phyloP scores from a whole-genome alignment of 2,113 vertebrate genomes.

The Ardeotis arabs region DNA sequence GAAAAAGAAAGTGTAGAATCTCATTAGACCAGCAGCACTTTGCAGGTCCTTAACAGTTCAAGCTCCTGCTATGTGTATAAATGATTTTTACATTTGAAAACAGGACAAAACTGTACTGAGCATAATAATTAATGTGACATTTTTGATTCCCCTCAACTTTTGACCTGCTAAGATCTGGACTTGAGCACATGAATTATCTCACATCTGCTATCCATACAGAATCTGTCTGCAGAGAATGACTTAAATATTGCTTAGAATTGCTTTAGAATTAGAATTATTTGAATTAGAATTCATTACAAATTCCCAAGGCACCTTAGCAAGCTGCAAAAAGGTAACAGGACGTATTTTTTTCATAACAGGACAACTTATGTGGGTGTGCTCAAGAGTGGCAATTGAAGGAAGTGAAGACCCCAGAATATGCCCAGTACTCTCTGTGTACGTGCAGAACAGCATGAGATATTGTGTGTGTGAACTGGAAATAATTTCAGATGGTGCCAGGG shows the following conservation, averaged over 20 bases:
- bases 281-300: constrained; percentile 7
- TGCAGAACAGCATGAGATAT: not conserved
- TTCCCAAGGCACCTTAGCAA: not conserved
- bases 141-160: constrained; percentile 39
- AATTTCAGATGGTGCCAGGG: not conserved
- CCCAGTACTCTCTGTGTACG: not conserved
- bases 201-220: constrained; percentile 12
- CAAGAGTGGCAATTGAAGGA: not conserved
- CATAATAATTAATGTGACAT: constrained; percentile 7
- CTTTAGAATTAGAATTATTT: constrained; percentile 10
- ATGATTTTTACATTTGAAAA: constrained; percentile 1
- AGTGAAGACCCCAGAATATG: not conserved
- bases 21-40: not conserved
- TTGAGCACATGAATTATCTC: constrained; percentile 29
- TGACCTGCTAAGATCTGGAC: constrained; percentile 43
- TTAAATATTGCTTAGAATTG: constrained; percentile 1
- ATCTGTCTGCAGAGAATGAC: constrained; percentile 8
- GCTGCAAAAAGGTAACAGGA: not conserved
- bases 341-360: not conserved
- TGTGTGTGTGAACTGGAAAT: constrained; percentile 2
- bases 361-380: not conserved
- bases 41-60: not conserved
- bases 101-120: constrained; percentile 43
- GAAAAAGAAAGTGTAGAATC: not conserved
- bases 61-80: not conserved